These are phyloP conservation scores for Xenopus borealis DNA, from an alignment of 2,113 vertebrate genomes.

Conservation along the genomic window DNA sequence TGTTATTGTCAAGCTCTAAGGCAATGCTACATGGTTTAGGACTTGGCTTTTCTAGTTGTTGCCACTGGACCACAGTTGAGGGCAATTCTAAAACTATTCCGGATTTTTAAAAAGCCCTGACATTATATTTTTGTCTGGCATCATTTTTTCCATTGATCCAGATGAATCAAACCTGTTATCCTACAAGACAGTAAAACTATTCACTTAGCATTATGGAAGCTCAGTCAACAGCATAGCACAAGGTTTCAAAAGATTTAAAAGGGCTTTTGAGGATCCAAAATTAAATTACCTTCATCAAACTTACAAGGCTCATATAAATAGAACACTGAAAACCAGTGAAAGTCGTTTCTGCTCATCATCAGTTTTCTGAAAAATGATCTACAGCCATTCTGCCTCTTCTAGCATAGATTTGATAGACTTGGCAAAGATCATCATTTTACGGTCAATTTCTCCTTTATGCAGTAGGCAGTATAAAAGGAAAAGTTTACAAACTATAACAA, in stretches of 20 bases:
- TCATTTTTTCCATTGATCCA: too few relatives aligned
- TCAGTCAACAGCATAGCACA: too few relatives aligned
- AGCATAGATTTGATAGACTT: conserved; percentile 56
- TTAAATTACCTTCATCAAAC: conserved; percentile 31
- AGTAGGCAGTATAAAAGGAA: conserved; percentile 54
- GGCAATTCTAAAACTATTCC: too few relatives aligned
- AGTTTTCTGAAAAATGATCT: conserved; percentile 47
- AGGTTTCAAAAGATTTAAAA: conserved; percentile 3
- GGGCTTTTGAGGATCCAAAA: conserved; percentile 15
- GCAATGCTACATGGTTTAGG: too few relatives aligned
- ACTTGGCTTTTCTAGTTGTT: too few relatives aligned
- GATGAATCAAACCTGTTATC: too few relatives aligned
- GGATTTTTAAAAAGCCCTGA: too few relatives aligned
- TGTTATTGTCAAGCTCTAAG: too few relatives aligned
- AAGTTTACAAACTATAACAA: conserved; percentile 69
- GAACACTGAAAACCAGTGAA: conserved; percentile 48
- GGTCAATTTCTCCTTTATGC: conserved; percentile 62
- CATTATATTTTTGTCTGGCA: too few relatives aligned
- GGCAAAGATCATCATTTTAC: conserved; percentile 60
- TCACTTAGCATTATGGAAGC: too few relatives aligned
- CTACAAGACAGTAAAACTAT: too few relatives aligned
- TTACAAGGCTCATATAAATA: conserved; percentile 44
- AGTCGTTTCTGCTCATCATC: conserved; percentile 44
- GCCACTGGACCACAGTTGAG: too few relatives aligned
- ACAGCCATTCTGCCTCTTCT: conserved; percentile 48